Evolutionary conservation across 2,797 vertebrate genomes (phyloP).

Genomic region (Thalassophryne amazonica): DNA sequence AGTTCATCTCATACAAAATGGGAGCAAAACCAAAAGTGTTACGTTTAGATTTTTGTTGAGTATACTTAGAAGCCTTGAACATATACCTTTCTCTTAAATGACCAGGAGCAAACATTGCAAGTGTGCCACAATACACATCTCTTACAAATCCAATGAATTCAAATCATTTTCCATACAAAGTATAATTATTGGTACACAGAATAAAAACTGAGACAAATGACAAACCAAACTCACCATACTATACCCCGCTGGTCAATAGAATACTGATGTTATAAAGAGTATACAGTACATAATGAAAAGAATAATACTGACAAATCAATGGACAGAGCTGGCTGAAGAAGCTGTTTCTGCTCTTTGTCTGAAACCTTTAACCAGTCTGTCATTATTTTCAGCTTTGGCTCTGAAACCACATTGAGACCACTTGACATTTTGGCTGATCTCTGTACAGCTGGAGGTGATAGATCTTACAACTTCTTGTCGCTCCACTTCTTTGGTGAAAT

Average conservation of each 20-base stretch:
- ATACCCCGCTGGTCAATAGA: slow-evolving; percentile 41
- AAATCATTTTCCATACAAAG: slow-evolving; percentile 39
- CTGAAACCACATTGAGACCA: slow-evolving; percentile 6
- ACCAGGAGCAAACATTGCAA: slow-evolving; percentile 3
- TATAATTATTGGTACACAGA: slow-evolving; percentile 26
- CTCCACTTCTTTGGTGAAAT: slow-evolving; percentile 1
- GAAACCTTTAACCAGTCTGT: slow-evolving; percentile 10
- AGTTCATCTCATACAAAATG: no score
- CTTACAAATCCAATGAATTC: slow-evolving; percentile 26
- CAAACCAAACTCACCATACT: slow-evolving; percentile 12
- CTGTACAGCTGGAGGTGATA: slow-evolving; percentile 48
- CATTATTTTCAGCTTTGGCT: slow-evolving; percentile 5
- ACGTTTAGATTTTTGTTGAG: background rate
- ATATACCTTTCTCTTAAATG: background rate
- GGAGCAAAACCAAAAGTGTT: no score
- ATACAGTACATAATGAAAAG: slow-evolving; percentile 52
- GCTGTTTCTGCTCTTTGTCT: background rate
- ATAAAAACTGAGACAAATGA: slow-evolving; percentile 21
- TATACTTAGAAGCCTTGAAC: background rate
- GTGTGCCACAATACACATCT: slow-evolving; percentile 5
- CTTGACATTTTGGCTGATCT: slow-evolving; percentile 14
- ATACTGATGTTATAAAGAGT: slow-evolving; percentile 50
- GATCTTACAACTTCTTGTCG: slow-evolving; percentile 19
- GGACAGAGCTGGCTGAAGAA: slow-evolving; percentile 23
- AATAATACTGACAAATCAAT: slow-evolving; percentile 61